A percentile compares a stretch with the other conserved stretches of the same genome.
These are phyloP conservation scores for Zingel zingel DNA, from an alignment of 2,113 vertebrate species.

Conservation along the genomic window DNA sequence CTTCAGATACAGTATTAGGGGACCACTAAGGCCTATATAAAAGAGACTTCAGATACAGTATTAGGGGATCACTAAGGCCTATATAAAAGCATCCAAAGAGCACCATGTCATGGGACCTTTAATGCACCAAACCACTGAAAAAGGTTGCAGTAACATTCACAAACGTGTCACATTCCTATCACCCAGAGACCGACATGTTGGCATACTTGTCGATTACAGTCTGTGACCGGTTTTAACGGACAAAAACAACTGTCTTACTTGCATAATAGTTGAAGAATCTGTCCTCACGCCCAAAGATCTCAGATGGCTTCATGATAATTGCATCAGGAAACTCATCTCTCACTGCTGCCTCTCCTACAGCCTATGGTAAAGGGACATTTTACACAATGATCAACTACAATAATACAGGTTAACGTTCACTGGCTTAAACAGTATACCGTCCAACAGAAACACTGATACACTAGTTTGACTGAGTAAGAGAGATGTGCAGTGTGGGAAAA, in stretches of 20 bases:
- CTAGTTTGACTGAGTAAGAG: not conserved
- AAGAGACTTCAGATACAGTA: too few relatives aligned
- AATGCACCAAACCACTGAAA: not conserved
- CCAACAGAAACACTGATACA: not conserved
- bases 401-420: not conserved
- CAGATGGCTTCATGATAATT: conserved; percentile 92
- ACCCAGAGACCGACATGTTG: not conserved
- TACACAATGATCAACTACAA: not conserved
- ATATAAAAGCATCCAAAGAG: too few relatives aligned
- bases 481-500: not conserved
- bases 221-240: not conserved
- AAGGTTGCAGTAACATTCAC: not conserved
- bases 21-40: too few relatives aligned
- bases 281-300: conserved; percentile 96
- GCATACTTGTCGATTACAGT: not conserved
- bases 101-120: too few relatives aligned
- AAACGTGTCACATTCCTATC: not conserved
- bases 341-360: conserved; percentile 91
- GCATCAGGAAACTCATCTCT: conserved; percentile 93
- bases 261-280: conserved; percentile 93
- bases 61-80: too few relatives aligned
- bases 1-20: too few relatives aligned
- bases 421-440: too few relatives aligned
- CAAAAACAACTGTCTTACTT: conserved; percentile 79
- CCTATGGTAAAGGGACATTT: conserved; percentile 78